phyloP scores from a whole-genome alignment of 2,113 vertebrate species.

The Argyrosomus japonicus region DNA sequence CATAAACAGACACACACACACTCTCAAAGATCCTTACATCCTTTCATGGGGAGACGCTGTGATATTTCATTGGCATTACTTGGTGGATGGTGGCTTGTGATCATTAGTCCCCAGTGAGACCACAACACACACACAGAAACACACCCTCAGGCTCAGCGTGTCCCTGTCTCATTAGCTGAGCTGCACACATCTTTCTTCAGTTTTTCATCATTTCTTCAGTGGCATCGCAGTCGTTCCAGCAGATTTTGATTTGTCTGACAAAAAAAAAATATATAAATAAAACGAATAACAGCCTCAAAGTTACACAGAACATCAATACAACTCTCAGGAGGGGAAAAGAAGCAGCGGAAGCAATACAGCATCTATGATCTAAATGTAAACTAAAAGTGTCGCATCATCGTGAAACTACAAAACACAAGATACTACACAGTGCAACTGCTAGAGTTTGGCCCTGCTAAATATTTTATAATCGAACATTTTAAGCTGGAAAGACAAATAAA shows the following conservation, averaged over 20 bases:
- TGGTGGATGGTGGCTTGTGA: conserved; percentile 36
- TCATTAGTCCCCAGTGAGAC: conserved; percentile 54
- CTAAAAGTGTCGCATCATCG: background rate
- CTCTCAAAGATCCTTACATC: background rate
- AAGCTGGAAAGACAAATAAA: background rate
- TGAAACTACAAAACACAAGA: background rate
- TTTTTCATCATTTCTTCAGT: conserved; percentile 3
- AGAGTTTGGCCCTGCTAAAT: background rate
- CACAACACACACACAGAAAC: conserved; percentile 9
- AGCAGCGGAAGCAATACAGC: background rate
- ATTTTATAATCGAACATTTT: background rate
- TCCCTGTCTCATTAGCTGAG: conserved; percentile 42
- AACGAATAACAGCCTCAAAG: background rate
- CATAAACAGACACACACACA: background rate
- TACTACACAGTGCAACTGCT: background rate
- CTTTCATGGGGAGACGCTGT: conserved; percentile 35
- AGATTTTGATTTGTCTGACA: conserved; percentile 26
- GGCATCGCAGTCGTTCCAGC: background rate
- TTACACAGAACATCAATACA: background rate
- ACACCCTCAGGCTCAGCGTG: conserved; percentile 6
- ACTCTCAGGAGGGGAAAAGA: background rate
- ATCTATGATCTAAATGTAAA: background rate
- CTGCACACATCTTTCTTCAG: conserved; percentile 28
- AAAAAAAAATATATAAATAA: conserved; percentile 15
- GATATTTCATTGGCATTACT: conserved; percentile 27